Percentiles rank a stretch among this genome's conserved stretches.
These are phyloP conservation scores for Alloplasta piceator DNA, from an alignment of 2,888 invertebrate genomes.

Conservation along the genomic window DNA sequence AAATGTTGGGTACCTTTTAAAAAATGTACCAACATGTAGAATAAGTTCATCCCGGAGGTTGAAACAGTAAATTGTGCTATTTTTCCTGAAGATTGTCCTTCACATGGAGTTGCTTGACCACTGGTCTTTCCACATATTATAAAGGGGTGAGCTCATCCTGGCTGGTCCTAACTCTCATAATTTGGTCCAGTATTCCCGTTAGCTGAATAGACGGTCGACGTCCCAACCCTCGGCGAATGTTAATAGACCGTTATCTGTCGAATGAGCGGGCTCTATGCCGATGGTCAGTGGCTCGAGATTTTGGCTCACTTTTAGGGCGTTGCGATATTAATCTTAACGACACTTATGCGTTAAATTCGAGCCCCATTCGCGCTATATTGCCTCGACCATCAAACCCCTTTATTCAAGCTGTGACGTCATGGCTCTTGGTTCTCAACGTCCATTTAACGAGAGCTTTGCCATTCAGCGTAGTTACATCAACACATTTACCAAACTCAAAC, in stretches of 20 bases:
- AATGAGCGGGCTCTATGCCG: conserved; percentile 46
- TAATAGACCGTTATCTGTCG: conserved; percentile 62
- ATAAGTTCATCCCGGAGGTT: too few species aligned
- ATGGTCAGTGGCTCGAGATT: conserved; percentile 59
- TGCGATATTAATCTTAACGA: conserved; percentile 75
- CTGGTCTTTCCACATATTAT: conserved; percentile 12
- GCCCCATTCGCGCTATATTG: conserved; percentile 23
- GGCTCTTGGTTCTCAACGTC: too few species aligned
- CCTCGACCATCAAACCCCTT: not conserved
- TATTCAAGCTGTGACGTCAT: too few species aligned
- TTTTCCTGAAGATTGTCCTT: too few species aligned
- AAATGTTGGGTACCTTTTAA: too few species aligned
- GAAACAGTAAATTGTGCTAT: too few species aligned
- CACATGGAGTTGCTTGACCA: not conserved
- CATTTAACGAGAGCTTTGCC: too few species aligned
- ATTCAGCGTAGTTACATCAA: too few species aligned
- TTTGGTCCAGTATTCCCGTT: conserved; percentile 8
- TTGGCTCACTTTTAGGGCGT: conserved; percentile 60
- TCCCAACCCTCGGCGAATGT: conserved; percentile 27
- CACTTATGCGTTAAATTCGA: conserved; percentile 10
- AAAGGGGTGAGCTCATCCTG: conserved; percentile 16
- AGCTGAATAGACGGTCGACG: conserved; percentile 23
- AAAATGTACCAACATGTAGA: too few species aligned
- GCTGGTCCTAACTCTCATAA: conserved; percentile 27
- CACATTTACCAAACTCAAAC: too few species aligned